Percentiles rank a stretch among this genome's conserved stretches.
Evolutionary conservation across 2,797 vertebrate genomes (phyloP).

Genomic region (Acropternis orthonyx): DNA sequence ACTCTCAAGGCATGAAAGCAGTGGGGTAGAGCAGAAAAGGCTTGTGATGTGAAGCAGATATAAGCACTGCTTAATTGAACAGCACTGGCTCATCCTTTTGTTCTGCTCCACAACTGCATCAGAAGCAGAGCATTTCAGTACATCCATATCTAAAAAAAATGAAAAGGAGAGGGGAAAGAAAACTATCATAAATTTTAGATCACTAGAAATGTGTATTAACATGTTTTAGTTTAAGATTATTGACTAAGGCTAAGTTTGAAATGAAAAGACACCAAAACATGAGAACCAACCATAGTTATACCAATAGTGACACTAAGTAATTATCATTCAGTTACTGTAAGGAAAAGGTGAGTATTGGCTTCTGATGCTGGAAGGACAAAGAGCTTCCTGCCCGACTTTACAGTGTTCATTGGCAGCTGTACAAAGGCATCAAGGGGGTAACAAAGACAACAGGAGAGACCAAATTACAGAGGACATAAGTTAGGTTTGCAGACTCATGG

Average conservation of each 20-base stretch:
- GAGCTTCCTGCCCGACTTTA: background rate
- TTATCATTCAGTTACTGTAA: background rate
- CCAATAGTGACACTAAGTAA: background rate
- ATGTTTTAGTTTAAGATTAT: background rate
- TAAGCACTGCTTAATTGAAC: background rate
- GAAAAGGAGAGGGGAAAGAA: background rate
- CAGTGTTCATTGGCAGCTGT: fast-evolving
- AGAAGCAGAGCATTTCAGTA: background rate
- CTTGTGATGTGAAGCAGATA: background rate
- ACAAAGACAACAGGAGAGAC: background rate
- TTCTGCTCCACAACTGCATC: background rate
- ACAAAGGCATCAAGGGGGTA: background rate
- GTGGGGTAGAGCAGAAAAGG: background rate
- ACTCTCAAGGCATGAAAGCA: background rate
- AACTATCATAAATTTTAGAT: background rate
- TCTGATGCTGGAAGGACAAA: background rate
- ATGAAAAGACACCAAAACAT: background rate
- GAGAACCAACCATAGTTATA: background rate
- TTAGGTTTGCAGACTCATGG: background rate
- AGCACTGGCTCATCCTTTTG: background rate
- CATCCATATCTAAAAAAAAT: background rate
- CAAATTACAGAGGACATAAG: fast-evolving
- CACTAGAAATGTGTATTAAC: background rate
- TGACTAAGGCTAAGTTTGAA: background rate
- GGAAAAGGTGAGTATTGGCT: background rate